A percentile compares a stretch with the other conserved stretches of the same genome.
phyloP scores from a whole-genome alignment of 2,797 vertebrate species.

The Sebastes nivosus region DNA sequence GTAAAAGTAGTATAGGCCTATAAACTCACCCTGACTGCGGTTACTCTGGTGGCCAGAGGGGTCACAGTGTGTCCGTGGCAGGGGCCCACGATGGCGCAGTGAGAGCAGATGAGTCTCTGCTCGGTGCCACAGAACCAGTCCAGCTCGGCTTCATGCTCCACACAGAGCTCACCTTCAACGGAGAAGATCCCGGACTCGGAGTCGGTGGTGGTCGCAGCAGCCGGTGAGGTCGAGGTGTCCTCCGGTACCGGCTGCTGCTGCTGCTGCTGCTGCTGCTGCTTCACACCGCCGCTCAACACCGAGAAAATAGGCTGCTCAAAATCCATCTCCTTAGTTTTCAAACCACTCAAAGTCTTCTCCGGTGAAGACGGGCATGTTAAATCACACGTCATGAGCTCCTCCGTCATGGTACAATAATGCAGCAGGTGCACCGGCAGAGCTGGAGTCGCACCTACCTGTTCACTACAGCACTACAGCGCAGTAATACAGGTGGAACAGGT shows the following conservation, averaged over 20 bases:
- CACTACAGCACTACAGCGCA: constrained; percentile 10
- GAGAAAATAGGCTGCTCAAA: constrained; percentile 62
- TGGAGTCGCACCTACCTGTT: constrained; percentile 12
- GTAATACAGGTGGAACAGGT: constrained; percentile 82
- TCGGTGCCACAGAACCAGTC: constrained; percentile 87
- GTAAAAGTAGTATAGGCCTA: neutral
- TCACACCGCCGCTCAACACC: constrained; percentile 23
- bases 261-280: neutral
- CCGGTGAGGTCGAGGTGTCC: constrained; percentile 7
- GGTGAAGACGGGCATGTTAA: constrained; percentile 55
- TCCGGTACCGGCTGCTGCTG: neutral
- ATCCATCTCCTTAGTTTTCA: constrained; percentile 5
- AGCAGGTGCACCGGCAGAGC: constrained; percentile 71
- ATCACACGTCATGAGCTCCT: constrained; percentile 61
- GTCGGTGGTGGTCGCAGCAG: constrained; percentile 37
- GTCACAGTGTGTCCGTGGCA: constrained; percentile 84
- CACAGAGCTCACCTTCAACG: constrained; percentile 66
- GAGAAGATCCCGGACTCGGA: constrained; percentile 66
- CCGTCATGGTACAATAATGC: constrained; percentile 66
- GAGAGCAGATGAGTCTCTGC: constrained; percentile 80
- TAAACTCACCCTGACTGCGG: constrained; percentile 80
- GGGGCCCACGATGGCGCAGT: constrained; percentile 76
- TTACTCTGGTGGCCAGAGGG: constrained; percentile 79
- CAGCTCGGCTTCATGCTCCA: constrained; percentile 78
- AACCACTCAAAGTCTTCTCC: neutral